phyloP scores from a whole-genome alignment of 37 sponge, comb jelly and placozoan species.

The Tethya wilhelma region DNA sequence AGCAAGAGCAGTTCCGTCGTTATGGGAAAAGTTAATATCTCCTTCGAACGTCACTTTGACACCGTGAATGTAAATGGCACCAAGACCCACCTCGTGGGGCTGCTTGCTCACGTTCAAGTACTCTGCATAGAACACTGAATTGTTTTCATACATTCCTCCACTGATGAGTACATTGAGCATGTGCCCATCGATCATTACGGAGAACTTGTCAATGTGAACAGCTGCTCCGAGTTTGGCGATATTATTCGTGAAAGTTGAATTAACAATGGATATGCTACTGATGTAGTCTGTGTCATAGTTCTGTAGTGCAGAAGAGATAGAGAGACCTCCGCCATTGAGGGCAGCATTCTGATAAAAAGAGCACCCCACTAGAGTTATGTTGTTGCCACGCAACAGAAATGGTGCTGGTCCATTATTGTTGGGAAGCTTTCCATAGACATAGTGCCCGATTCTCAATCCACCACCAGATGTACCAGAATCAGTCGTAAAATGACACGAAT shows the following conservation, averaged over 20 bases:
- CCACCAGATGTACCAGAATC: constrained; percentile 40
- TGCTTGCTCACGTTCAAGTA: neutral
- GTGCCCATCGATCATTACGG: constrained; percentile 3
- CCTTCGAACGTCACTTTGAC: constrained; percentile 33
- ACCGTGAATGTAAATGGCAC: constrained; percentile 42
- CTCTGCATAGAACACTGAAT: neutral
- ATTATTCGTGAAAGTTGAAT: constrained; percentile 25
- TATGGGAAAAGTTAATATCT: constrained; percentile 21
- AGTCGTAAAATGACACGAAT: constrained; percentile 6
- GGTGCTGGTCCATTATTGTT: neutral
- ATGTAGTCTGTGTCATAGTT: neutral
- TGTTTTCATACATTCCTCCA: constrained; percentile 23
- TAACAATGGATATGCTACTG: neutral
- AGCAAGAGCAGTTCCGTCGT: constrained; percentile 53
- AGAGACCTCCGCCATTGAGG: constrained; percentile 54
- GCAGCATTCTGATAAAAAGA: constrained; percentile 10
- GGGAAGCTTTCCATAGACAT: constrained; percentile 4
- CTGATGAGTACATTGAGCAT: constrained; percentile 2
- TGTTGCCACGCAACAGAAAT: neutral
- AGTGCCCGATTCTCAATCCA: constrained; percentile 29
- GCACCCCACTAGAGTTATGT: neutral
- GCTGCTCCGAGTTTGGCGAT: constrained; percentile 50
- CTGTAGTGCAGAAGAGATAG: constrained; percentile 11
- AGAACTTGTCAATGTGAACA: constrained; percentile 9
- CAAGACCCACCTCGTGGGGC: constrained; percentile 14